Base-by-base conservation (phyloP, 2,888 invertebrate genomes). In the Cryptophagus acutangulus region DNA sequence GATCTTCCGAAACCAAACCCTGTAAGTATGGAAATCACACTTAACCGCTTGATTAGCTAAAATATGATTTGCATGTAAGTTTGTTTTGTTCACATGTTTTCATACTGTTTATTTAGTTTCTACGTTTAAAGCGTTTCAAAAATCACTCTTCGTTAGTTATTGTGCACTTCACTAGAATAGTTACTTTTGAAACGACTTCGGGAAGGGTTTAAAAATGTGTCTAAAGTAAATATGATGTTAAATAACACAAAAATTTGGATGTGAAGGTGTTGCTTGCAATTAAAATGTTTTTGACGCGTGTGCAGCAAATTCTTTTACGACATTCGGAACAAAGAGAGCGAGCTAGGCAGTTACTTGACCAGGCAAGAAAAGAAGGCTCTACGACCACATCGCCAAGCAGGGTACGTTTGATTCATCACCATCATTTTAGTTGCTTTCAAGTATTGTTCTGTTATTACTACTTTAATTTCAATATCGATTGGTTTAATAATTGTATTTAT, bases 311-410 rank as follows among this genome's bases (percentile, higher is more conserved):
- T 65, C 73, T 84, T 61, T 83, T 84, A 54, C 79, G 89, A 40
- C 87, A 89, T 63, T 85, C 87, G 57, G 88, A 90, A 71, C 75
- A 91, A 57, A 82, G 87, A 67, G 87, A 89, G 73, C 73, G 86
- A 71, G 90, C 90, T 54, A 79, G 86, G 66, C 79, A 84, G 66
- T 75, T 91, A 66, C 74, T 91, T 54, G 88, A 89, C 61, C 31
- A 31, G 16, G 83, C 87, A 12, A 80, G 83, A 66, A 71, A 78
- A 37, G 85, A 85, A 29, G 58, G 58, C 45, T 57, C 57, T 25
- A 56, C 15, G 51, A 59, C 65, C 18, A 59, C 64, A 24, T 65
- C 66, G 33, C 72, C 75, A 28, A 70, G 71, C 25, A 74, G 72
- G 71, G 75, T 75, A 65, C 46, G 65, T 58, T 35, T 14, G n/a